phyloP scores from a whole-genome alignment of 2,888 invertebrate species.

The Trisateles emortualis region DNA sequence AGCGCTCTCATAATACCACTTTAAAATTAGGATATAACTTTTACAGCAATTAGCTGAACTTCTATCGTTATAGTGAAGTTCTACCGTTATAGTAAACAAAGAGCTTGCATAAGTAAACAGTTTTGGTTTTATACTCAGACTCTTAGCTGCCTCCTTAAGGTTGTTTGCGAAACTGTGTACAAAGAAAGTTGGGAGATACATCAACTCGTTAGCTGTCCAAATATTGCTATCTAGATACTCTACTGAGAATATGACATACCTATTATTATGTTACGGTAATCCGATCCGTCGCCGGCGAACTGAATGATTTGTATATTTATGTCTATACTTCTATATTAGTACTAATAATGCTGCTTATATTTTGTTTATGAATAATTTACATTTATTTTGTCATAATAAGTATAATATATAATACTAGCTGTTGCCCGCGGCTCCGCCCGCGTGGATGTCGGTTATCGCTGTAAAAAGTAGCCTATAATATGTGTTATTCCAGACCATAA shows the following conservation, averaged over 20 bases:
- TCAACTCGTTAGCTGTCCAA: not conserved
- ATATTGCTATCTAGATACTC: not conserved
- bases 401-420: too few species aligned
- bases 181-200: not conserved
- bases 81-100: constrained; percentile 9
- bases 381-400: too few species aligned
- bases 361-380: too few species aligned
- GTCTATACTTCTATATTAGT: too few species aligned
- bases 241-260: not conserved
- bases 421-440: too few species aligned
- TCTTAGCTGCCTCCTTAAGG: not conserved
- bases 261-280: too few species aligned
- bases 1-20: constrained; percentile 6
- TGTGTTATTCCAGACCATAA: too few species aligned
- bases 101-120: constrained; percentile 13
- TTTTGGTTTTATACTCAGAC: constrained; percentile 11
- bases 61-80: constrained; percentile 13
- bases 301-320: too few species aligned
- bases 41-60: constrained; percentile 9
- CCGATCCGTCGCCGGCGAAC: too few species aligned
- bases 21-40: constrained; percentile 8
- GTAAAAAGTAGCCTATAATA: too few species aligned
- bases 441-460: too few species aligned
- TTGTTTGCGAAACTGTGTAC: not conserved
- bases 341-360: too few species aligned